Evolutionary conservation across 2,888 invertebrate species (phyloP).

Genomic region (Pseudanteris insignis): DNA sequence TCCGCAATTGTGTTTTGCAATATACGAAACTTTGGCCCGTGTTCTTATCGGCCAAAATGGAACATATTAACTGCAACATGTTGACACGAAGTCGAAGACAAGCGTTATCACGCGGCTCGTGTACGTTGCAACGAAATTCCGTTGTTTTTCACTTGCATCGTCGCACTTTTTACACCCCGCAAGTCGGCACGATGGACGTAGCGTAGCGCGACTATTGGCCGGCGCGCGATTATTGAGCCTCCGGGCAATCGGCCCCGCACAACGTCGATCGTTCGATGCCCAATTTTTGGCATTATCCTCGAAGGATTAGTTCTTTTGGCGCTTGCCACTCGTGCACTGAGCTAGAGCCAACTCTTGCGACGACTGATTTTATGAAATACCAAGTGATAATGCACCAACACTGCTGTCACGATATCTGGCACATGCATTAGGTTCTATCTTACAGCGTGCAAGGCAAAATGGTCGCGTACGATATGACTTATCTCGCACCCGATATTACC

Average conservation of each 20-base stretch:
- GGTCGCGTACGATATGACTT: constrained; percentile 45
- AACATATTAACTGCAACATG: constrained; percentile 22
- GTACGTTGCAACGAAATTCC: constrained; percentile 31
- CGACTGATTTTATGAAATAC: constrained; percentile 62
- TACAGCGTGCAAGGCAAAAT: constrained; percentile 45
- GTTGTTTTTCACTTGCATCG: constrained; percentile 28
- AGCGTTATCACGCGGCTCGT: constrained; percentile 25
- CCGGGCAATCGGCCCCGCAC: too few species aligned
- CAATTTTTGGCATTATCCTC: neutral
- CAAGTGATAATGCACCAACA: constrained; percentile 48
- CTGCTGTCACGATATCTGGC: constrained; percentile 46
- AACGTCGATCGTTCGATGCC: neutral
- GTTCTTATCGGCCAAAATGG: constrained; percentile 26
- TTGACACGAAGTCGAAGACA: too few species aligned
- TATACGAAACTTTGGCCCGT: constrained; percentile 2
- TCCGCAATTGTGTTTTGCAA: constrained; percentile 11
- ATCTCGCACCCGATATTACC: constrained; percentile 42
- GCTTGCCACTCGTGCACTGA: constrained; percentile 51
- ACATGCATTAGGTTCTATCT: constrained; percentile 48
- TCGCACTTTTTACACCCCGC: too few species aligned
- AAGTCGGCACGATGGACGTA: too few species aligned
- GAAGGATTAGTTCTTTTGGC: constrained; percentile 48
- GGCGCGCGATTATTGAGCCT: too few species aligned
- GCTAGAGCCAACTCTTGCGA: constrained; percentile 53
- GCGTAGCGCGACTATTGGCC: too few species aligned